phyloP scores from a whole-genome alignment of 1,140 invertebrate species.

The Gerris buenoi region DNA sequence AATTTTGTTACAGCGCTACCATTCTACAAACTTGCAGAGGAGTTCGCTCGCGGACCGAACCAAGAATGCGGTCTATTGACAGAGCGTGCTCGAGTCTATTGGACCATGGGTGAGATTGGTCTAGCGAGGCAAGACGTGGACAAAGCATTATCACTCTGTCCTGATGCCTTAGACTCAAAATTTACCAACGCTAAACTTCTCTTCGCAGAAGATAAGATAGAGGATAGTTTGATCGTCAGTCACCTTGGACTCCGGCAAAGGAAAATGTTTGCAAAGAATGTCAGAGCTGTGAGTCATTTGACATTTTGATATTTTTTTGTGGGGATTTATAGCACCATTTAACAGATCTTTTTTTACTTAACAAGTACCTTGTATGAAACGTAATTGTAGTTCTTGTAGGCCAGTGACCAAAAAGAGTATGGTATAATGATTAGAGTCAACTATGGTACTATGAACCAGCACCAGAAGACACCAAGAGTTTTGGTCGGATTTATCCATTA shows the following conservation, averaged over 20 bases:
- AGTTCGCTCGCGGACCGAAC: neutral
- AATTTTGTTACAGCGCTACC: neutral
- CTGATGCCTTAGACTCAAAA: neutral
- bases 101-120: neutral
- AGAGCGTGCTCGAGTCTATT: neutral
- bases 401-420: too few species aligned
- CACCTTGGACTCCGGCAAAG: neutral
- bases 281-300: neutral
- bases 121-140: neutral
- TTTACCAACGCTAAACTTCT: neutral
- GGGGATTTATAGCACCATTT: too few species aligned
- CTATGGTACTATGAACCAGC: too few species aligned
- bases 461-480: too few species aligned
- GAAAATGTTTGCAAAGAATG: neutral
- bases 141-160: neutral
- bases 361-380: too few species aligned
- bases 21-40: neutral
- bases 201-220: neutral
- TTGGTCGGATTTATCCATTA: too few species aligned
- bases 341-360: too few species aligned
- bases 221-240: neutral
- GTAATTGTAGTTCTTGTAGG: too few species aligned
- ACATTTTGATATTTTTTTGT: too few species aligned
- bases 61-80: neutral
- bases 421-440: too few species aligned